Conservation (phyloP, 2,797 vertebrate species). For the Crocidura indochinensis region DNA sequence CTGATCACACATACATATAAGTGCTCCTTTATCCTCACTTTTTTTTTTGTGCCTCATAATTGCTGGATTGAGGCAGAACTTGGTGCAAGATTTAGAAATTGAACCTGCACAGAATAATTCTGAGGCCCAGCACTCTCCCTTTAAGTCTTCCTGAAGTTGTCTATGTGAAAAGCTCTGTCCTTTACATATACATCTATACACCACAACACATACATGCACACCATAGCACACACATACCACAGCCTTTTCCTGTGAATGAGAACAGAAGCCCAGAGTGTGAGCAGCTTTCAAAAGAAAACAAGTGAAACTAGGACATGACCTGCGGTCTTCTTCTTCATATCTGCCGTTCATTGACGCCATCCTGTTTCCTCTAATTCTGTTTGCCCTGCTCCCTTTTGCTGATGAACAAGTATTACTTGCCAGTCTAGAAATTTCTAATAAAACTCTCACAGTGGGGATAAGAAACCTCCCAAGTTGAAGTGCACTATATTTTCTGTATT, state of each 20-base stretch:
- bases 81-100: background rate
- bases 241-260: background rate
- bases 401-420: background rate
- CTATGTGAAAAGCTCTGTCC: background rate
- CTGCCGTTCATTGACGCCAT: background rate
- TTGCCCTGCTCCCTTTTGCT: background rate
- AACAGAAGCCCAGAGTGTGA: background rate
- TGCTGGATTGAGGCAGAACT: background rate
- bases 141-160: background rate
- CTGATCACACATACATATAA: background rate
- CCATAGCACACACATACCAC: background rate
- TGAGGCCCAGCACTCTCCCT: background rate
- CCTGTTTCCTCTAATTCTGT: background rate
- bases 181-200: too few species aligned
- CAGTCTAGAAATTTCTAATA: conserved; percentile 39
- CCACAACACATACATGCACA: too few species aligned
- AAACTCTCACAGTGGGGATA: background rate
- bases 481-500: background rate
- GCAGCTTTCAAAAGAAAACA: conserved; percentile 2
- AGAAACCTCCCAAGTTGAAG: conserved; percentile 26
- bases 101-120: background rate
- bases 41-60: background rate
- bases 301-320: background rate
- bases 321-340: background rate
- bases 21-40: background rate